Evolutionary conservation across 2,797 vertebrate species (phyloP).

Genomic region (Borostomias antarcticus): DNA sequence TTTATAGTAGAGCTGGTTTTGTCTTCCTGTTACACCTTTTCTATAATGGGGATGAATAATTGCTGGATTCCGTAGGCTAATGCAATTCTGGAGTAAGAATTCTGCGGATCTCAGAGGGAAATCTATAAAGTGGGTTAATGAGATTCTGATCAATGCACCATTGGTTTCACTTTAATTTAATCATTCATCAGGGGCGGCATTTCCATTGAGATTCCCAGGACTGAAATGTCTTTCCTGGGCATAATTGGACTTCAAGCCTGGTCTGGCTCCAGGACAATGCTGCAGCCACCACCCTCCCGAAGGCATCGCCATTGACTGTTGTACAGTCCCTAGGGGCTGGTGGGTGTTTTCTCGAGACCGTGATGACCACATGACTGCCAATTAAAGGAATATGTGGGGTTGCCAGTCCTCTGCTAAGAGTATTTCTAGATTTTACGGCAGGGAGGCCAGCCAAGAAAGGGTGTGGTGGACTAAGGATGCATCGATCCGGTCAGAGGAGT

Average conservation of each 20-base stretch:
- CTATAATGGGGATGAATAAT: neutral
- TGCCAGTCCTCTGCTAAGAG: neutral
- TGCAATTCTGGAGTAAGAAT: slow-evolving; percentile 58
- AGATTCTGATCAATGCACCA: slow-evolving; percentile 66
- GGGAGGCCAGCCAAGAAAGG: neutral
- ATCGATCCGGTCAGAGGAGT: neutral
- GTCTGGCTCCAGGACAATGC: neutral
- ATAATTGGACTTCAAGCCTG: slow-evolving; percentile 24
- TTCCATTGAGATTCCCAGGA: slow-evolving; percentile 30
- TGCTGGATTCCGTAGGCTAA: neutral
- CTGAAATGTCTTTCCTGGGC: slow-evolving; percentile 31
- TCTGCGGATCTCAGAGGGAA: slow-evolving; percentile 48
- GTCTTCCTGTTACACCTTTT: slow-evolving; percentile 1
- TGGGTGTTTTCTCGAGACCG: neutral
- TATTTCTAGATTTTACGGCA: neutral
- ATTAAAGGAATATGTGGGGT: neutral
- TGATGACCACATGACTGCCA: neutral
- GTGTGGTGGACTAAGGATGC: neutral
- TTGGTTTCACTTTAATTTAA: slow-evolving; percentile 58
- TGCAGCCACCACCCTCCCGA: slow-evolving; percentile 17
- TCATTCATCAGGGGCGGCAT: slow-evolving; percentile 48
- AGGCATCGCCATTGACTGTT: slow-evolving; percentile 20
- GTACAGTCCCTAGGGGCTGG: neutral
- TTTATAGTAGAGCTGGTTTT: no score
- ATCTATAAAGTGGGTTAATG: slow-evolving; percentile 69